These are phyloP conservation scores for Trichogramma pretiosum DNA, from an alignment of 1,140 invertebrate genomes.

Conservation along the genomic window DNA sequence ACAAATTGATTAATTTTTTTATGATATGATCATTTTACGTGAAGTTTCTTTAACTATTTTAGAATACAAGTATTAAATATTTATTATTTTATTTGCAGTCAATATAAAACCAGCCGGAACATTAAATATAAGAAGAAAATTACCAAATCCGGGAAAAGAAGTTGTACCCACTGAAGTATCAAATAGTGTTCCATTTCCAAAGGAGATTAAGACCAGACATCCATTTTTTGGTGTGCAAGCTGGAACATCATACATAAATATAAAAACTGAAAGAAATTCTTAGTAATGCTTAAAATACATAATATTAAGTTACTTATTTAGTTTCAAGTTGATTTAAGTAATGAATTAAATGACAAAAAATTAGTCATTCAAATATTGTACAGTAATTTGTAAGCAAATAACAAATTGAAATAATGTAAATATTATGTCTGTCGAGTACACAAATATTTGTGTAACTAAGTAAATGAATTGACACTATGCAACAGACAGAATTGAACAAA, in stretches of 20 bases:
- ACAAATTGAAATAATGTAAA: too few species aligned
- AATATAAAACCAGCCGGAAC: conserved; percentile 27
- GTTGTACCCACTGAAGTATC: conserved; percentile 4
- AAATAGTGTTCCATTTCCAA: conserved; percentile 22
- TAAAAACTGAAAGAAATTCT: neutral
- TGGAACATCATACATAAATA: neutral
- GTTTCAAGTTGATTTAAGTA: too few species aligned
- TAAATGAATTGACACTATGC: too few species aligned
- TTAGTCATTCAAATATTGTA: too few species aligned
- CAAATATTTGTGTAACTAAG: too few species aligned
- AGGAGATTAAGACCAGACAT: conserved; percentile 30
- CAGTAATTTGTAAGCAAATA: too few species aligned
- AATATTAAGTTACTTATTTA: neutral
- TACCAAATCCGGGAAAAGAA: conserved; percentile 18
- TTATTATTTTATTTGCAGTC: conserved; percentile 22
- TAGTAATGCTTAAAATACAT: neutral
- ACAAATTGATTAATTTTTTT: neutral
- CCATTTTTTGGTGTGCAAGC: conserved; percentile 27
- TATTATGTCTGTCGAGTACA: too few species aligned
- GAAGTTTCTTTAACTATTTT: neutral
- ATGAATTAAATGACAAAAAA: too few species aligned
- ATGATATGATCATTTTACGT: neutral
- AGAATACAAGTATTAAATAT: too few species aligned
- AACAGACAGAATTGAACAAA: too few species aligned
- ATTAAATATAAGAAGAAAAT: conserved; percentile 28